These are phyloP conservation scores for Drosophila eugracilis DNA, from an alignment of 1,140 invertebrate genomes.

Conservation along the genomic window DNA sequence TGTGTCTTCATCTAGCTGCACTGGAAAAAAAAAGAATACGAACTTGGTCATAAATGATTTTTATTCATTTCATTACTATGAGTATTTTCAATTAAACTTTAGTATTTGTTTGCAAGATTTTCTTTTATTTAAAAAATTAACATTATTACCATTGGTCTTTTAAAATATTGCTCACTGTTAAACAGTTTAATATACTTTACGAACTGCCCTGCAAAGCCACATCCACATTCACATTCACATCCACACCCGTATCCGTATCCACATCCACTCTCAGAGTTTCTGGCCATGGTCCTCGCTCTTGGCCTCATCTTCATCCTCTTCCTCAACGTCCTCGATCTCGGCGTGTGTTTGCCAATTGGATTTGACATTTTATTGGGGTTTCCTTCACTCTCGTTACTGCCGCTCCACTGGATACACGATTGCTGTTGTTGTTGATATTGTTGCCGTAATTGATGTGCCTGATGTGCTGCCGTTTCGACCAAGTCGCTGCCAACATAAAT, in stretches of 20 bases:
- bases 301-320: conserved; percentile 5
- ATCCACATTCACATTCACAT: conserved; percentile 4
- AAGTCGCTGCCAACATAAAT: conserved; percentile 73
- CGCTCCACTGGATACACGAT: conserved; percentile 63
- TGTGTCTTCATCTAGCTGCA: conserved; percentile 35
- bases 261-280: neutral
- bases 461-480: conserved; percentile 58
- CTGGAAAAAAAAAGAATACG: neutral
- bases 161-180: conserved; percentile 42
- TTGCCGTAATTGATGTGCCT: conserved; percentile 65
- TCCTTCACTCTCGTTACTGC: conserved; percentile 75
- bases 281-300: conserved; percentile 31
- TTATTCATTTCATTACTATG: no score
- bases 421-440: conserved; percentile 37
- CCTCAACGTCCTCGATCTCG: conserved; percentile 28
- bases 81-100: no score
- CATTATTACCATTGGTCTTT: neutral
- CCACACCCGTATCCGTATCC: neutral
- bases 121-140: no score
- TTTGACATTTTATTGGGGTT: conserved; percentile 83
- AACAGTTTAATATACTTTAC: conserved; percentile 77
- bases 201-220: conserved; percentile 55
- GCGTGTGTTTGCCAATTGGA: conserved; percentile 78
- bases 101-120: no score
- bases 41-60: no score